Conservation (phyloP, 2,888 invertebrate species). For the Tortricodes alternella region DNA sequence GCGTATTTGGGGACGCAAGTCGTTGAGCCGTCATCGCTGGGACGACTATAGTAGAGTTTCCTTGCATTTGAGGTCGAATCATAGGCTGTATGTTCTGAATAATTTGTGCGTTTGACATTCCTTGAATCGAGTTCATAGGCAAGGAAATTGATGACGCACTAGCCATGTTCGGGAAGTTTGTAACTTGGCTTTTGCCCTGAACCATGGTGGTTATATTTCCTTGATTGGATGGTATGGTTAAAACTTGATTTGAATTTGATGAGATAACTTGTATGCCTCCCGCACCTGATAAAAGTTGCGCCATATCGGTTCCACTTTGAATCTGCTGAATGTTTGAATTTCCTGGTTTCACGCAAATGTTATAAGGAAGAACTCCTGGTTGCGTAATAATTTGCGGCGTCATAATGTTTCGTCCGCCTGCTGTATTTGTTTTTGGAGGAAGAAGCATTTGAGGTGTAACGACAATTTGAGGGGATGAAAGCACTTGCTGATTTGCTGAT, state of each 20-base stretch:
- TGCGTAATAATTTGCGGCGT: conserved; percentile 74
- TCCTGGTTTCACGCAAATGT: conserved; percentile 77
- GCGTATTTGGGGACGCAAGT: conserved; percentile 68
- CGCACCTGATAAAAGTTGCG: conserved; percentile 69
- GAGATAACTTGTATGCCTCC: conserved; percentile 79
- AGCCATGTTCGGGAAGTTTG: conserved; percentile 76
- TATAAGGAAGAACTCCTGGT: conserved; percentile 71
- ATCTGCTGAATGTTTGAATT: conserved; percentile 73
- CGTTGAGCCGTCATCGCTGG: conserved; percentile 76
- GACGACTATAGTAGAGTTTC: conserved; percentile 74
- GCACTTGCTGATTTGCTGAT: conserved; percentile 70
- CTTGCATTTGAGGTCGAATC: conserved; percentile 75
- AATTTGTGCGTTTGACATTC: conserved; percentile 72
- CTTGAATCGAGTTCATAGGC: conserved; percentile 76
- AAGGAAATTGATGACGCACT: conserved; percentile 77
- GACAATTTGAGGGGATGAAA: conserved; percentile 78
- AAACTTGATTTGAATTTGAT: conserved; percentile 77
- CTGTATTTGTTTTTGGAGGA: conserved; percentile 71
- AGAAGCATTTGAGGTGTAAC: conserved; percentile 78
- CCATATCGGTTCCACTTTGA: conserved; percentile 69
- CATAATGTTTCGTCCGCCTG: conserved; percentile 69
- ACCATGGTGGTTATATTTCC: conserved; percentile 65
- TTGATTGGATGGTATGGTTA: conserved; percentile 74
- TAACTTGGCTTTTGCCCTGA: conserved; percentile 73
- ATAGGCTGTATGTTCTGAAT: conserved; percentile 79